phyloP scores from a whole-genome alignment of 1,140 invertebrate genomes.

The Drosophila arizonae region DNA sequence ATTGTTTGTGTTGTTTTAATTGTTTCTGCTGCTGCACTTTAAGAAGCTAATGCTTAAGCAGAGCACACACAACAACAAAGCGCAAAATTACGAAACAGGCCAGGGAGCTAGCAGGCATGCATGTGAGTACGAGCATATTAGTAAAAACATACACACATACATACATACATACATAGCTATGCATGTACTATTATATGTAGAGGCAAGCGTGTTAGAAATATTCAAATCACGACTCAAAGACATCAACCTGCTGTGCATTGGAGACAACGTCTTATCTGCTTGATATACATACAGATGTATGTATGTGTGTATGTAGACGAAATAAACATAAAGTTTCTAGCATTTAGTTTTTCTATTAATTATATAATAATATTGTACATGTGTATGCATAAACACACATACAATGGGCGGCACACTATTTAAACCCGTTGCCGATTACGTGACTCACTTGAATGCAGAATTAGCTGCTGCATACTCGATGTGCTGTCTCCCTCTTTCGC shows the following conservation, averaged over 20 bases:
- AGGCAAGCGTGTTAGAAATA: neutral
- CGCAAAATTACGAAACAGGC: slow-evolving; percentile 63
- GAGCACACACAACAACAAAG: slow-evolving; percentile 17
- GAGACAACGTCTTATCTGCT: neutral
- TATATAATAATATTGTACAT: neutral
- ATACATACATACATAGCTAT: neutral
- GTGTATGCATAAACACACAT: neutral
- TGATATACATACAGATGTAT: neutral
- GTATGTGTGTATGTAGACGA: neutral
- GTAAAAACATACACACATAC: neutral
- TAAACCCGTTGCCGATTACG: neutral
- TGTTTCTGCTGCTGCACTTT: slow-evolving; percentile 21
- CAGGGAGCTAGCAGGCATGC: slow-evolving; percentile 20
- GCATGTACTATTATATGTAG: neutral
- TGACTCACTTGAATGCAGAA: slow-evolving; percentile 6
- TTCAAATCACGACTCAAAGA: slow-evolving; percentile 8
- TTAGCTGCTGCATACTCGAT: neutral
- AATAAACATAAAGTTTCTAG: neutral
- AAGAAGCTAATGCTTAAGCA: slow-evolving; percentile 23
- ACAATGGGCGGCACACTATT: slow-evolving; percentile 1
- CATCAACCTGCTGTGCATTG: neutral
- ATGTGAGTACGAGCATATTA: neutral
- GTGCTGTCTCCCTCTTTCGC: neutral
- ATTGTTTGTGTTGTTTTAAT: slow-evolving; percentile 23
- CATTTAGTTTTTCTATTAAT: slow-evolving; percentile 7